Evolutionary conservation across 1,140 invertebrate genomes (phyloP), one percentile per base, ranked within the genome.

Genomic region (Chelonus insularis): DNA sequence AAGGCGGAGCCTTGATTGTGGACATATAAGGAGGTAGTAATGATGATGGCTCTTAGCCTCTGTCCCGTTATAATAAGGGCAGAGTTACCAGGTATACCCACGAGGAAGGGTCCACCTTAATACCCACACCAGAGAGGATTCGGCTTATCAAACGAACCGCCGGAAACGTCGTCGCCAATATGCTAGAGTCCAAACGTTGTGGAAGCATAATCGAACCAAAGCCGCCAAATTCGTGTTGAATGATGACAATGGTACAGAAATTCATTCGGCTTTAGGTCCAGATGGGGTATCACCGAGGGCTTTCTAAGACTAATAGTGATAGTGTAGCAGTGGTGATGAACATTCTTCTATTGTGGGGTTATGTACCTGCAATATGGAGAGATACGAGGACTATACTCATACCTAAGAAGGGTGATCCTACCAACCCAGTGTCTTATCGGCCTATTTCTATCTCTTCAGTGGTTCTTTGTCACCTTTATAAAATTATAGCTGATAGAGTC

Each of bases 381-480:
- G 21, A 57, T 9, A 54, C 57, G 2, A 50, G 58, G 18, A 66
- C 61, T 4, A 45, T 60, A 0, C 47, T 63, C 5, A 63, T 63
- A n/a, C 57, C 61, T 1, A 64, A 67, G 18, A 51, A 52, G 11
- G 4, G 45, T 6, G 58, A 37, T 2, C 39, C 61, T 8, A 9
- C 25, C n/a, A 41, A 60, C 4, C 57, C 60, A 9, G 55, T 18
- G 0, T 12, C 51, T 3, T 66, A 55, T 18, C 39, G 61, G 11
- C 65, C 61, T 0, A 63, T 67, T 14, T 56, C 62, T 0, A 55
- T 67, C n/a, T 57, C 61, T 1, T 67, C 65, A 6, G 58, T 64
- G 0, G n/a, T 67, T 1, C 9, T 58, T 0, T 29, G 62, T 16
- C 29, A 47, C 12, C 12, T 61, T 1, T 58, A 67, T 25, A 61